Conservation (phyloP, 2,113 vertebrate species). For the Pseudolaguvia tuberculata region DNA sequence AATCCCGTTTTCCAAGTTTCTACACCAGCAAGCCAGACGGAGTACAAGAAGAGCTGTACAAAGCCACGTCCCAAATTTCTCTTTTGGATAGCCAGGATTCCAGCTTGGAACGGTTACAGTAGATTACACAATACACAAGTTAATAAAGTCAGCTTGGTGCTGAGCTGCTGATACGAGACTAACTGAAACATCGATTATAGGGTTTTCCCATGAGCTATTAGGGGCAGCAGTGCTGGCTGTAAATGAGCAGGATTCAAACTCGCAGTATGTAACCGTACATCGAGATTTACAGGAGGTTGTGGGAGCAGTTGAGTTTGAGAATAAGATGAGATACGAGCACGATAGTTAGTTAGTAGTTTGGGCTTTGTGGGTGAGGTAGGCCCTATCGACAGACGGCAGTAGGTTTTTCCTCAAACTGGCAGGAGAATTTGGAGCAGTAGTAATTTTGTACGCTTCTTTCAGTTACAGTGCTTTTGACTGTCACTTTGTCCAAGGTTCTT, state of each 20-base stretch:
- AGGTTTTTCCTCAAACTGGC: constrained; percentile 56
- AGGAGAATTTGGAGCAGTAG: constrained; percentile 60
- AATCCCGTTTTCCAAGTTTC: constrained; percentile 25
- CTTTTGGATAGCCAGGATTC: background rate
- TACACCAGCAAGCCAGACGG: background rate
- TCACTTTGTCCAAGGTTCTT: constrained; percentile 37
- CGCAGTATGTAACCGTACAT: constrained; percentile 41
- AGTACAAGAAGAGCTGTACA: constrained; percentile 22
- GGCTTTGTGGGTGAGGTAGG: constrained; percentile 72
- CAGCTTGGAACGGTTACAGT: background rate
- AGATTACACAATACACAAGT: constrained; percentile 6
- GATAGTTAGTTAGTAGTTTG: constrained; percentile 71
- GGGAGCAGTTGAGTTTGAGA: constrained; percentile 38
- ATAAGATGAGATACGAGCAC: constrained; percentile 43
- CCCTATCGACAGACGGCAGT: constrained; percentile 57
- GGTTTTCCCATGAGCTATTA: constrained; percentile 13
- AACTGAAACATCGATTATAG: background rate
- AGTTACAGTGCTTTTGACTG: constrained; percentile 29
- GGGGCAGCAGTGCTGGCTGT: constrained; percentile 27
- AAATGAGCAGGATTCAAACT: constrained; percentile 37
- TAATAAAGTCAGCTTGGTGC: constrained; percentile 1
- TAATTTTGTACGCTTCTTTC: constrained; percentile 35
- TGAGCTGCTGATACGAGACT: background rate
- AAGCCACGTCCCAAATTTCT: constrained; percentile 4
- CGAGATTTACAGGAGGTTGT: constrained; percentile 31